Conservation (phyloP, 2,888 invertebrate species). For the Volucella inflata region DNA sequence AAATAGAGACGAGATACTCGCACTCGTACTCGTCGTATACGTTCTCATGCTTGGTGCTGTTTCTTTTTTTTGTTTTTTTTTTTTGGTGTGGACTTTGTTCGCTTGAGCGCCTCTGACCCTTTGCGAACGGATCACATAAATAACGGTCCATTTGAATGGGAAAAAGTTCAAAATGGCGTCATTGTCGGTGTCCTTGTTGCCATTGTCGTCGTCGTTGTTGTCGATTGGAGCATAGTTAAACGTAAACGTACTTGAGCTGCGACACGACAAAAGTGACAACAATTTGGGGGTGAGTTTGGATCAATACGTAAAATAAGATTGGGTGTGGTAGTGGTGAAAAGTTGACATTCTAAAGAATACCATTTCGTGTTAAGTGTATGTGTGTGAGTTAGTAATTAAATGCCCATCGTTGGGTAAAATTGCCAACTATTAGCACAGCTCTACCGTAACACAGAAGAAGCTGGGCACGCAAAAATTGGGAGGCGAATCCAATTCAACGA, state of each 20-base stretch:
- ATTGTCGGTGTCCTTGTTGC: slow-evolving; percentile 55
- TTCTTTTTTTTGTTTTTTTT: slow-evolving; percentile 13
- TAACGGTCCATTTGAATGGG: slow-evolving; percentile 73
- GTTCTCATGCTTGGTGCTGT: no score
- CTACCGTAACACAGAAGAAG: slow-evolving; percentile 45
- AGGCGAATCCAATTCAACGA: slow-evolving; percentile 30
- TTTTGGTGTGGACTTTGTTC: slow-evolving; percentile 45
- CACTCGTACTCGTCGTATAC: background rate
- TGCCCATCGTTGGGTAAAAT: slow-evolving; percentile 71
- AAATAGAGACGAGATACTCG: slow-evolving; percentile 41
- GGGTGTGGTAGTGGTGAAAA: slow-evolving; percentile 2
- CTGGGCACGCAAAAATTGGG: no score
- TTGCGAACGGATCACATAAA: slow-evolving; percentile 67
- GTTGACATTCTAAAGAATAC: background rate
- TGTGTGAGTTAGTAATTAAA: slow-evolving; percentile 57
- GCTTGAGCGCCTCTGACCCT: slow-evolving; percentile 53
- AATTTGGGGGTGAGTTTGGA: slow-evolving; percentile 32
- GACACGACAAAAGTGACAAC: slow-evolving; percentile 57
- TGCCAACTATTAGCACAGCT: slow-evolving; percentile 64
- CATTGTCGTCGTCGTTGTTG: slow-evolving; percentile 48
- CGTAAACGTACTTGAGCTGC: slow-evolving; percentile 67
- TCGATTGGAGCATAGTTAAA: slow-evolving; percentile 61
- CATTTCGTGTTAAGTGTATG: background rate
- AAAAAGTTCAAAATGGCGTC: slow-evolving; percentile 77
- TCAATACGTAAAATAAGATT: slow-evolving; percentile 20